Percentiles rank a stretch among this genome's conserved stretches.
Evolutionary conservation across 2,797 vertebrate species (phyloP).

Genomic region (Crocidura indochinensis): DNA sequence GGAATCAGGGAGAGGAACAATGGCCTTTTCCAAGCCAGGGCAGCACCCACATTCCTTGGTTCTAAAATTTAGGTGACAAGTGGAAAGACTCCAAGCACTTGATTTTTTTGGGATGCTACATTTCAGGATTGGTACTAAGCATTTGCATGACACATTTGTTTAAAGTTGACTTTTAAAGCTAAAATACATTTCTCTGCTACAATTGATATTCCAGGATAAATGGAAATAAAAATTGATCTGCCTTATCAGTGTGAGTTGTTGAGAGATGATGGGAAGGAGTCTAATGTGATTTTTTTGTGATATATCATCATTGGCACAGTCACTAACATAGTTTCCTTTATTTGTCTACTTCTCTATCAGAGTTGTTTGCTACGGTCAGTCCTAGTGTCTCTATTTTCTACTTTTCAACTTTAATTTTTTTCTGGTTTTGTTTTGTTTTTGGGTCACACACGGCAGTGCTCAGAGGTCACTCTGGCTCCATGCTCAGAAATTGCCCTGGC

Average conservation of each 20-base stretch:
- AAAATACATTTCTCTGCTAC: slow-evolving; percentile 68
- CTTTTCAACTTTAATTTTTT: background rate
- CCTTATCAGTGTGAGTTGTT: slow-evolving; percentile 63
- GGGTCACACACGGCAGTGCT: too few species aligned
- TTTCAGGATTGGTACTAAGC: slow-evolving; percentile 20
- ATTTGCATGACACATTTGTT: slow-evolving; percentile 41
- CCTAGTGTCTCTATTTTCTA: background rate
- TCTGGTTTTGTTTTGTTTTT: too few species aligned
- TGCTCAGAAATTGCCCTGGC: too few species aligned
- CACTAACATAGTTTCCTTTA: too few species aligned
- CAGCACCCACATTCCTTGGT: background rate
- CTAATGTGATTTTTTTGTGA: background rate
- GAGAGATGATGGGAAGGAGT: slow-evolving; percentile 1
- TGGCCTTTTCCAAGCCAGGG: background rate
- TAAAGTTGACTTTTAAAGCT: slow-evolving; percentile 72
- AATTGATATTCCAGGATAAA: slow-evolving; percentile 67
- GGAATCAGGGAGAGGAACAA: background rate
- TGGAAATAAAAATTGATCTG: slow-evolving; percentile 64
- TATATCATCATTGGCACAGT: background rate
- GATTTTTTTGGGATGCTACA: background rate
- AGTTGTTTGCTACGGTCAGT: background rate
- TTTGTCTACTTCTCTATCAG: background rate
- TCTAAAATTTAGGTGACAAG: background rate
- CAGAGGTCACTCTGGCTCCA: too few species aligned
- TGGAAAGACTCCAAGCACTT: background rate